Evolutionary conservation across 2,888 invertebrate species (phyloP).

Genomic region (Ditylenchus weischeri): DNA sequence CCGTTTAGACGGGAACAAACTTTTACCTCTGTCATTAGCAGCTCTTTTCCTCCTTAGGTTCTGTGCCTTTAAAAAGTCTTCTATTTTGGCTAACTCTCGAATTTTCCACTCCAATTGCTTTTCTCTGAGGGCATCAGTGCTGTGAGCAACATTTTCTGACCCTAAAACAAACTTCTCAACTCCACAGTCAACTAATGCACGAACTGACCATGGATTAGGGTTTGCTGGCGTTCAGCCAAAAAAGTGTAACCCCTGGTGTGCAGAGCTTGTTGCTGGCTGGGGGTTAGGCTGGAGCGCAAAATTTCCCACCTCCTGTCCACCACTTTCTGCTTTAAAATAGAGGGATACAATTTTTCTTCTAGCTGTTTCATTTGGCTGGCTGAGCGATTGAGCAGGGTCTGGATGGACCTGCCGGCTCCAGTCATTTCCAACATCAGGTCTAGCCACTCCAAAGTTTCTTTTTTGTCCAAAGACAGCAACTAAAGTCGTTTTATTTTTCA

Average conservation of each 20-base stretch:
- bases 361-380: neutral
- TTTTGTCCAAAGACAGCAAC: slow-evolving; percentile 4
- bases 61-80: neutral
- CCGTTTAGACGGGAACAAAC: too few species aligned
- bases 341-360: neutral
- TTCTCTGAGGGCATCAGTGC: neutral
- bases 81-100: neutral
- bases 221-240: neutral
- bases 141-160: neutral
- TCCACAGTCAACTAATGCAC: neutral
- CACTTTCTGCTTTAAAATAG: neutral
- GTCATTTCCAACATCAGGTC: neutral
- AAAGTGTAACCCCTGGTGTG: neutral
- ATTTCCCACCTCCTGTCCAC: slow-evolving; percentile 1
- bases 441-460: slow-evolving; percentile 8
- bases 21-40: too few species aligned
- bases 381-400: neutral
- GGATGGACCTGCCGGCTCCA: slow-evolving; percentile 6
- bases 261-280: neutral
- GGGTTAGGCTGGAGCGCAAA: neutral
- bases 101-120: neutral
- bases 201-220: neutral
- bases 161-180: neutral
- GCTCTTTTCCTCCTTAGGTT: too few species aligned
- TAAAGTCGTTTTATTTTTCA: neutral